Percentiles rank a stretch among this genome's conserved stretches.
These are phyloP conservation scores for Rhamnusium bicolor DNA, from an alignment of 2,888 invertebrate species.

Conservation along the genomic window DNA sequence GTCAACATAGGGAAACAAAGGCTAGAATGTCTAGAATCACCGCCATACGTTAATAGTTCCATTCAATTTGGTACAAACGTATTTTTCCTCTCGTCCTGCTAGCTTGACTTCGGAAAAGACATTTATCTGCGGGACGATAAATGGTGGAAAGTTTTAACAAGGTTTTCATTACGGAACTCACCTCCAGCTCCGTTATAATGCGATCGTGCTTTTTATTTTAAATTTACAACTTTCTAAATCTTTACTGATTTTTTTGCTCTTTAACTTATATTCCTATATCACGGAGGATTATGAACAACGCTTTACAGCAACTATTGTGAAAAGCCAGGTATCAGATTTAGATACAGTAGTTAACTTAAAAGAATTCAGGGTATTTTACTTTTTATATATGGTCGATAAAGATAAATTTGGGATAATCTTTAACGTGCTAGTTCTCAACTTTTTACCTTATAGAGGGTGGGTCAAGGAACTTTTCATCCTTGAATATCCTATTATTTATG, in stretches of 20 bases:
- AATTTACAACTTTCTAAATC: slow-evolving; percentile 57
- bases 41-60: slow-evolving; percentile 62
- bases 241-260: slow-evolving; percentile 28
- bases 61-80: slow-evolving; percentile 63
- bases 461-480: too few species aligned
- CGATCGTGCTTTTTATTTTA: slow-evolving; percentile 55
- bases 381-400: too few species aligned
- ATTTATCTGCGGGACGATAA: slow-evolving; percentile 66
- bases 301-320: not conserved
- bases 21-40: slow-evolving; percentile 1
- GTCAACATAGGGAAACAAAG: slow-evolving; percentile 24
- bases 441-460: too few species aligned
- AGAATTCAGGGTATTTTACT: too few species aligned
- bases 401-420: too few species aligned
- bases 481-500: too few species aligned
- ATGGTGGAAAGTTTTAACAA: slow-evolving; percentile 68
- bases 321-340: not conserved
- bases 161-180: slow-evolving; percentile 66
- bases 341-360: not conserved
- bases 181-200: slow-evolving; percentile 60
- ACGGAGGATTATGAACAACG: not conserved
- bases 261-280: slow-evolving; percentile 10
- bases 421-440: too few species aligned
- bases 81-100: slow-evolving; percentile 64
- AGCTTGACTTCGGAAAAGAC: slow-evolving; percentile 63